These are phyloP conservation scores for Silurus meridionalis DNA, from an alignment of 2,113 vertebrate species.

Conservation along the genomic window DNA sequence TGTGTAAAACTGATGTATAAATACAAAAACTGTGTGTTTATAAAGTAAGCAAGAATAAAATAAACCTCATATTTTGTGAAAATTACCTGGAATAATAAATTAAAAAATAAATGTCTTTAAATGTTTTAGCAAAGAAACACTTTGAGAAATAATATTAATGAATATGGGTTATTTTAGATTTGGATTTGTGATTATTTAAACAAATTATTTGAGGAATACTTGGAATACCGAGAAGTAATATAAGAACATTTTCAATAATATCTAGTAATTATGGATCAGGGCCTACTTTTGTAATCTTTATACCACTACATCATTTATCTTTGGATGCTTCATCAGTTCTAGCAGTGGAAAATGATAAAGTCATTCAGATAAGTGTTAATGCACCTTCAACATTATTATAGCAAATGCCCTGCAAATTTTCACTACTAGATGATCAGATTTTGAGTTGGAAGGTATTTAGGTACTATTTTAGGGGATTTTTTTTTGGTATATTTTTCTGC, in stretches of 20 bases:
- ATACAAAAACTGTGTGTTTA: too few relatives aligned
- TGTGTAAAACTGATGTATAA: too few relatives aligned
- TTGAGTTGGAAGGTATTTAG: neutral
- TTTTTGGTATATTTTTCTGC: neutral
- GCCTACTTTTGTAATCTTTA: neutral
- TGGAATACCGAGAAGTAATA: neutral
- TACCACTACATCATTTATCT: neutral
- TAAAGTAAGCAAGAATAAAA: too few relatives aligned
- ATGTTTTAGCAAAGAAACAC: too few relatives aligned
- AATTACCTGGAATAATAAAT: too few relatives aligned
- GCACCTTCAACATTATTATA: neutral
- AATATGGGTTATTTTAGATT: too few relatives aligned
- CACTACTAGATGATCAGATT: neutral
- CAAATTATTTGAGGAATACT: too few relatives aligned
- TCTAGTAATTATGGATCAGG: neutral
- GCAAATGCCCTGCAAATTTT: neutral
- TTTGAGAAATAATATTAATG: too few relatives aligned
- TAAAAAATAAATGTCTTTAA: too few relatives aligned
- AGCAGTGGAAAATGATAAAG: neutral
- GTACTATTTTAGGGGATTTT: neutral
- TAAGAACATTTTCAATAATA: neutral
- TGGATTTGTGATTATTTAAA: too few relatives aligned
- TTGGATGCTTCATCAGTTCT: constrained; percentile 1
- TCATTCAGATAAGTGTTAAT: neutral
- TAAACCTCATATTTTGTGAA: too few relatives aligned